Evolutionary conservation across 2,797 vertebrate species (phyloP).

Genomic region (Scarus forsteni): DNA sequence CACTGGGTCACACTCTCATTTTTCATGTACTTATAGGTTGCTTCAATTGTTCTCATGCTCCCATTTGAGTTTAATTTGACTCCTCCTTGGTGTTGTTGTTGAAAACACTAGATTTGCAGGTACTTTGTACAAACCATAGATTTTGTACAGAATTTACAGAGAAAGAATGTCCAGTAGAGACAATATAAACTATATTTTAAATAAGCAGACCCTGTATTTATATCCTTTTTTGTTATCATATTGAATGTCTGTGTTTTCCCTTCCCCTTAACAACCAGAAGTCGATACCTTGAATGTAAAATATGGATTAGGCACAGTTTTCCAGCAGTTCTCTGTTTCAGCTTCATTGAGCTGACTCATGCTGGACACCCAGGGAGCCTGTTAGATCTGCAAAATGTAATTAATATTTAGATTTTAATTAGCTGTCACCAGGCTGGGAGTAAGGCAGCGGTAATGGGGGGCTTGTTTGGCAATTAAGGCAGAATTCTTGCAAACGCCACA

Average conservation of each 20-base stretch:
- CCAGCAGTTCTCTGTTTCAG: neutral
- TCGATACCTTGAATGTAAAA: constrained; percentile 19
- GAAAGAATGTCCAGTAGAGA: too few species aligned
- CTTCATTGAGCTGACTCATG: constrained; percentile 5
- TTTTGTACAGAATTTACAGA: too few species aligned
- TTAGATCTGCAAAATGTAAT: constrained; percentile 44
- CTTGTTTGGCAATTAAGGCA: constrained; percentile 21
- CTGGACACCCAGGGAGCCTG: constrained; percentile 34
- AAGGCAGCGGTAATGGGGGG: constrained; percentile 16
- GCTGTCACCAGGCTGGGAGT: constrained; percentile 40
- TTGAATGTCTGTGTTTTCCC: neutral
- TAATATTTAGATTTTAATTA: constrained; percentile 57
- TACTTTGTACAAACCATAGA: too few species aligned
- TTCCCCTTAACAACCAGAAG: neutral
- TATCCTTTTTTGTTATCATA: neutral
- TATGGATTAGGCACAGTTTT: constrained; percentile 5
- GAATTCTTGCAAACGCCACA: constrained; percentile 22
- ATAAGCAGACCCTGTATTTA: neutral
- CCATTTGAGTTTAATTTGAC: too few species aligned
- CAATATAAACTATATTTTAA: neutral
- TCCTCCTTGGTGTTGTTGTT: too few species aligned
- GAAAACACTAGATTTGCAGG: too few species aligned
- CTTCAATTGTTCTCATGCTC: too few species aligned
- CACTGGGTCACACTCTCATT: too few species aligned
- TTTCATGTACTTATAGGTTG: too few species aligned